Evolutionary conservation across 1,140 invertebrate species (phyloP).

Genomic region (Drosophila lacertosa): DNA sequence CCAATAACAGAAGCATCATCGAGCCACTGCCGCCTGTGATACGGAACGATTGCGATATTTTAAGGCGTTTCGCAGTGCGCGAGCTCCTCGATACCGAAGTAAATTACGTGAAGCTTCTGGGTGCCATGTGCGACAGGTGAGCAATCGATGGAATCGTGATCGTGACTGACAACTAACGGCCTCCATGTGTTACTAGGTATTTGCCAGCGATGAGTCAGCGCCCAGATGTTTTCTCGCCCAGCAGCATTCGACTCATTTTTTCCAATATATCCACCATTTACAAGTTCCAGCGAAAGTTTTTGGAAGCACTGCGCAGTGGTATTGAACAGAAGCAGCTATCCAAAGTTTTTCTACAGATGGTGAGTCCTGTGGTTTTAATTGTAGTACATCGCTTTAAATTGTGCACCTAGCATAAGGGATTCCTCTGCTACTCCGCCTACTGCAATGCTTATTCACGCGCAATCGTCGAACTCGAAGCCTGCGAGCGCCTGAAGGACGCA

Average conservation of each 20-base stretch:
- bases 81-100: conserved; percentile 81
- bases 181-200: conserved; percentile 54
- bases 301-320: conserved; percentile 68
- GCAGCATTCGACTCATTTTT: conserved; percentile 78
- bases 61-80: conserved; percentile 69
- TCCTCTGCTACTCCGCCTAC: conserved; percentile 95
- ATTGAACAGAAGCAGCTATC: conserved; percentile 79
- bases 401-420: conserved; percentile 87
- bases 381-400: conserved; percentile 5
- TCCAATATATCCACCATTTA: conserved; percentile 83
- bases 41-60: conserved; percentile 43
- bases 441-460: conserved; percentile 93
- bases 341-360: conserved; percentile 81
- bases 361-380: conserved; percentile 32
- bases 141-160: not conserved
- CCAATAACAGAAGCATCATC: conserved; percentile 76
- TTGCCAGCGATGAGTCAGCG: conserved; percentile 80
- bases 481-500: conserved; percentile 74
- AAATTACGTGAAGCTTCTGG: conserved; percentile 81
- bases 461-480: conserved; percentile 79
- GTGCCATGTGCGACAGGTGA: conserved; percentile 79
- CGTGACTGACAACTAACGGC: conserved; percentile 1
- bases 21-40: conserved; percentile 60
- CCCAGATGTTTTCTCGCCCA: conserved; percentile 77
- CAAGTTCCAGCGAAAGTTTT: conserved; percentile 75